Conservation (phyloP, 2,113 vertebrate species). For the Taurulus bubalis region DNA sequence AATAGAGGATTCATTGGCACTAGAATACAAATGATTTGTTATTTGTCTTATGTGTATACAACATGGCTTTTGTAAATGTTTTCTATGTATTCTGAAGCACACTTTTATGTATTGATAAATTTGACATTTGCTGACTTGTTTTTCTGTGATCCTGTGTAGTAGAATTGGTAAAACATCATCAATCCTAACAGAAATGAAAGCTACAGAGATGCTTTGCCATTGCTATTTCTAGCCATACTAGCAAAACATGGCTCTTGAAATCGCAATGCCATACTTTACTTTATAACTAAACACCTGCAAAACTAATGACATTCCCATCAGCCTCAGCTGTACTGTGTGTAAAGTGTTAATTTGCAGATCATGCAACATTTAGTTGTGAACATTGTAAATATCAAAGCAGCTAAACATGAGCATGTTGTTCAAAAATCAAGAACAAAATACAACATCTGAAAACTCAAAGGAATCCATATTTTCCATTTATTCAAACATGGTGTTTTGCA, state of each 20-base stretch:
- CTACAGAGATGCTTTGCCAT: background rate
- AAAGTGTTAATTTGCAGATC: background rate
- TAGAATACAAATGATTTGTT: conserved; percentile 39
- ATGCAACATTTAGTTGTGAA: background rate
- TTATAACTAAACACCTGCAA: background rate
- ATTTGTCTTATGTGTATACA: conserved; percentile 24
- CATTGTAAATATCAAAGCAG: background rate
- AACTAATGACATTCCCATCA: background rate
- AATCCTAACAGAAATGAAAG: background rate
- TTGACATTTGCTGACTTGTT: conserved; percentile 20
- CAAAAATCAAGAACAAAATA: background rate
- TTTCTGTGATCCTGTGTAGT: background rate
- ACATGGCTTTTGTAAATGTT: conserved; percentile 59
- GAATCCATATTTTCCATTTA: conserved; percentile 5
- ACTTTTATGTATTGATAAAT: conserved; percentile 58
- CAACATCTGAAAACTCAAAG: background rate
- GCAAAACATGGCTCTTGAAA: background rate
- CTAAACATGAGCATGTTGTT: background rate
- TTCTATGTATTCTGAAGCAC: conserved; percentile 47
- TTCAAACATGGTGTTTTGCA: conserved; percentile 1
- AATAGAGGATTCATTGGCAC: background rate
- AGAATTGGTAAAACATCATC: background rate
- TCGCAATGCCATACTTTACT: background rate
- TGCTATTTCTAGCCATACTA: background rate
- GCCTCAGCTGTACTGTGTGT: background rate